phyloP scores from a whole-genome alignment of 2,888 invertebrate species.

The Chaetogeoica ovagalla region DNA sequence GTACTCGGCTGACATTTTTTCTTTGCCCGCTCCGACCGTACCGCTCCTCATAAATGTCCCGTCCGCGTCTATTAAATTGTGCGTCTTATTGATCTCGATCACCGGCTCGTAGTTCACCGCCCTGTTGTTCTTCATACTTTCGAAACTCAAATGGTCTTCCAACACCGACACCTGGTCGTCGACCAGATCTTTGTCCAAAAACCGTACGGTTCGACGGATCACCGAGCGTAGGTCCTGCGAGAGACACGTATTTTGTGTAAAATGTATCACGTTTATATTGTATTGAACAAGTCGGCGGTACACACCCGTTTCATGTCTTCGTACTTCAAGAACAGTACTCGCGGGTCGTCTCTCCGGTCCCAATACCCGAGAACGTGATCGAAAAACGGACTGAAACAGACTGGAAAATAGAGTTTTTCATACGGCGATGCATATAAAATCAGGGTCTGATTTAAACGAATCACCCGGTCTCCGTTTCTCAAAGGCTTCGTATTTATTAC shows the following conservation, averaged over 20 bases:
- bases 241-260: slow-evolving; percentile 6
- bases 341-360: slow-evolving; percentile 70
- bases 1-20: slow-evolving; percentile 59
- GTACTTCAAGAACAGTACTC: slow-evolving; percentile 77
- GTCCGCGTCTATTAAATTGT: slow-evolving; percentile 59
- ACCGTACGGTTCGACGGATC: slow-evolving; percentile 60
- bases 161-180: slow-evolving; percentile 60
- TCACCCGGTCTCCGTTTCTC: too few relatives aligned
- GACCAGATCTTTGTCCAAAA: slow-evolving; percentile 59
- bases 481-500: too few relatives aligned
- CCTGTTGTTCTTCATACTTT: slow-evolving; percentile 66
- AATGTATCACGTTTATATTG: neutral
- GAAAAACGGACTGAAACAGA: slow-evolving; percentile 65
- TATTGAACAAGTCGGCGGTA: neutral
- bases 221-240: slow-evolving; percentile 60
- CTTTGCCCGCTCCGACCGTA: slow-evolving; percentile 60
- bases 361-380: slow-evolving; percentile 66
- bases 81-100: slow-evolving; percentile 57
- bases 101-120: slow-evolving; percentile 64
- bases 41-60: slow-evolving; percentile 59
- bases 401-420: slow-evolving; percentile 52
- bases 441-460: too few relatives aligned
- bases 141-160: slow-evolving; percentile 62
- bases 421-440: too few relatives aligned
- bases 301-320: slow-evolving; percentile 73